Percentiles rank a stretch among this genome's conserved stretches.
Evolutionary conservation across 2,888 invertebrate species (phyloP).

Genomic region (Ophion slaviceki): DNA sequence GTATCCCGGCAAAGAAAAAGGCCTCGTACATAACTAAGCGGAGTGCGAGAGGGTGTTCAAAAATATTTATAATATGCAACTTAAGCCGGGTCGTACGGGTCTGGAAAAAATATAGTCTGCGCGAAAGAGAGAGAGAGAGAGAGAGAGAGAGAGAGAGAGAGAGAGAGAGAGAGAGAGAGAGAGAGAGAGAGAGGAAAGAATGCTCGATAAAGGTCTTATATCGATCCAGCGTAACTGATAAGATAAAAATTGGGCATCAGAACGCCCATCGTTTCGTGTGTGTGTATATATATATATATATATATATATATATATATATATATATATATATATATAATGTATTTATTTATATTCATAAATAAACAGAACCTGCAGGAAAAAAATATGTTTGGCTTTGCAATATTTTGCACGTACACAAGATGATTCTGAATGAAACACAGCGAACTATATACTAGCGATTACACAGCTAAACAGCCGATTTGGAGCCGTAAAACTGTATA

Average conservation of each 20-base stretch:
- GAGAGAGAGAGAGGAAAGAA: too few species aligned
- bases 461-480: too few species aligned
- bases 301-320: too few species aligned
- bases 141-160: conserved; percentile 19
- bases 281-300: background rate
- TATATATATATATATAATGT: background rate
- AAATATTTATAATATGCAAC: conserved; percentile 68
- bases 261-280: background rate
- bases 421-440: too few species aligned
- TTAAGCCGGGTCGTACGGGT: conserved; percentile 71
- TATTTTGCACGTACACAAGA: too few species aligned
- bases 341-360: too few species aligned
- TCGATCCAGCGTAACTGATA: conserved; percentile 51
- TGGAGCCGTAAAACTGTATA: too few species aligned
- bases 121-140: conserved; percentile 43
- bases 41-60: conserved; percentile 45
- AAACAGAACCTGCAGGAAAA: too few species aligned
- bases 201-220: conserved; percentile 78
- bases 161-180: conserved; percentile 51
- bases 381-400: too few species aligned
- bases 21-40: conserved; percentile 34
- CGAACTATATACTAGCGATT: too few species aligned
- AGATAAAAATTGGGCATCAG: conserved; percentile 54
- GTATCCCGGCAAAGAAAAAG: conserved; percentile 32
- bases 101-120: conserved; percentile 60